A percentile compares a stretch with the other conserved stretches of the same genome.
Conservation (phyloP, 1,140 invertebrate genomes). For the Teleopsis dalmanni region DNA sequence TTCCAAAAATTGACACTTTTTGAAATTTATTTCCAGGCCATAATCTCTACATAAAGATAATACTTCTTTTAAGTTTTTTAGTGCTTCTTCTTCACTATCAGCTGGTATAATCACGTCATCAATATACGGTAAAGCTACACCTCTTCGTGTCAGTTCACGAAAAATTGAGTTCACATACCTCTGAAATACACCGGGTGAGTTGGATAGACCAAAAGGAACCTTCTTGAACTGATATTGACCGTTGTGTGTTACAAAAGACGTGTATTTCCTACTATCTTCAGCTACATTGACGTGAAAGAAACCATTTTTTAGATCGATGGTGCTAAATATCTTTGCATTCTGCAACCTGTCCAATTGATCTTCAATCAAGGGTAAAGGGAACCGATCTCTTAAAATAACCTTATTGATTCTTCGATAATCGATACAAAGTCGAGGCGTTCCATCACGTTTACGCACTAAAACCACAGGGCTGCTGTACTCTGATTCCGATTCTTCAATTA, state of each 20-base stretch:
- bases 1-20: conserved; percentile 32
- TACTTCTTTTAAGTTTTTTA: background rate
- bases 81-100: background rate
- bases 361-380: conserved; percentile 31
- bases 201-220: conserved; percentile 12
- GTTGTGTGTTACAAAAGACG: too few species aligned
- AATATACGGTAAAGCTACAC: conserved; percentile 8
- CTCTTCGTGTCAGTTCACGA: conserved; percentile 1
- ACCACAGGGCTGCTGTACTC: background rate
- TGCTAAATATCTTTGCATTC: conserved; percentile 19
- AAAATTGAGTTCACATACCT: conserved; percentile 7
- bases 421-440: too few species aligned
- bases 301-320: conserved; percentile 20
- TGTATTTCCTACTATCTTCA: too few species aligned
- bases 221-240: conserved; percentile 5
- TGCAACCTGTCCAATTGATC: conserved; percentile 25
- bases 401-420: conserved; percentile 48
- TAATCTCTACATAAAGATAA: too few species aligned
- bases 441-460: too few species aligned
- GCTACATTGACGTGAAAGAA: conserved; percentile 7
- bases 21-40: conserved; percentile 1
- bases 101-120: conserved; percentile 12
- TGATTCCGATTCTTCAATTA: background rate
- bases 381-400: conserved; percentile 27
- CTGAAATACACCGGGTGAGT: conserved; percentile 10